Evolutionary conservation across 2,888 invertebrate species (phyloP).

Genomic region (Plagodis pulveraria): DNA sequence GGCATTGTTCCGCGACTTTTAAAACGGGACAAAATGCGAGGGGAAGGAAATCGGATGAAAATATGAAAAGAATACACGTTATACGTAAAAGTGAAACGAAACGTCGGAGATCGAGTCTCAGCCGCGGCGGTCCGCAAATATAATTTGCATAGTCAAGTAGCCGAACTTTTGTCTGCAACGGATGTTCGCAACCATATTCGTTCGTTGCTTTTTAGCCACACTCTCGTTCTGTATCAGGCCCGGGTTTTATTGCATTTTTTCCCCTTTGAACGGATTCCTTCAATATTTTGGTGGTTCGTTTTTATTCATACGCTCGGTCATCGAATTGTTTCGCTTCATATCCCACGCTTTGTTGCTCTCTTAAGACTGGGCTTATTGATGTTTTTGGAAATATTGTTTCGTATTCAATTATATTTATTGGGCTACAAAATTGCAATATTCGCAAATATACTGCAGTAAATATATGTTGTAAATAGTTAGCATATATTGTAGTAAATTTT

Average conservation of each 20-base stretch:
- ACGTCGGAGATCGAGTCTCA: constrained; percentile 80
- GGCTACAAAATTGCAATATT: background rate
- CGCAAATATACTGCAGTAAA: too few relatives aligned
- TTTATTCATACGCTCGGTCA: constrained; percentile 81
- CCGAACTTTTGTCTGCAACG: constrained; percentile 82
- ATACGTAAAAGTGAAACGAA: constrained; percentile 82
- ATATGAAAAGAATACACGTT: constrained; percentile 85
- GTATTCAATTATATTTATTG: constrained; percentile 8
- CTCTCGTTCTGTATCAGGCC: constrained; percentile 78
- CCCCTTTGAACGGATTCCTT: constrained; percentile 84
- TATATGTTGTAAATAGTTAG: too few relatives aligned
- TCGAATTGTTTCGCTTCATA: constrained; percentile 81
- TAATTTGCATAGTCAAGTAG: constrained; percentile 86
- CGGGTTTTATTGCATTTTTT: constrained; percentile 82
- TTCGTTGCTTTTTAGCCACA: constrained; percentile 83
- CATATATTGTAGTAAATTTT: too few relatives aligned
- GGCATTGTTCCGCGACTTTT: constrained; percentile 82
- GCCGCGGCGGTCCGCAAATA: constrained; percentile 83
- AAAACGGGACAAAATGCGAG: constrained; percentile 81
- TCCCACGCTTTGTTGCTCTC: constrained; percentile 66
- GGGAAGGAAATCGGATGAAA: constrained; percentile 85
- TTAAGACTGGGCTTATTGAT: constrained; percentile 46
- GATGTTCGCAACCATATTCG: constrained; percentile 83
- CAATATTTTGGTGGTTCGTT: constrained; percentile 83
- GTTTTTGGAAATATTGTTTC: constrained; percentile 29